Evolutionary conservation across 2,113 vertebrate species (phyloP).

Genomic region (Vulpes vulpes): DNA sequence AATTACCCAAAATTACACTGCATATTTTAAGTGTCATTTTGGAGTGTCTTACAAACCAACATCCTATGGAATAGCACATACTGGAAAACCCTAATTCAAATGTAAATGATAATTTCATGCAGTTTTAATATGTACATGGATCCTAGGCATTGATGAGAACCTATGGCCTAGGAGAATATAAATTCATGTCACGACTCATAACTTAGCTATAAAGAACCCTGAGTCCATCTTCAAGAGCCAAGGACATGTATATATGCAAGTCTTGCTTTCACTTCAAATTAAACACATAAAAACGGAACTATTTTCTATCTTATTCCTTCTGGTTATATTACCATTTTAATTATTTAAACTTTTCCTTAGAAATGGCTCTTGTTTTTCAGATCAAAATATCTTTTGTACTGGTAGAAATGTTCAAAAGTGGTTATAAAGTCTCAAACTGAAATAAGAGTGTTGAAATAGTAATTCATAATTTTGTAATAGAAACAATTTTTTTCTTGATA

Average conservation of each 20-base stretch:
- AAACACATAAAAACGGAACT: background rate
- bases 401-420: background rate
- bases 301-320: background rate
- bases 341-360: background rate
- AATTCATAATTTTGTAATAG: background rate
- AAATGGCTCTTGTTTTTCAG: background rate
- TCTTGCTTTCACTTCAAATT: constrained; percentile 2
- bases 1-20: background rate
- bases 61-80: background rate
- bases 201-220: background rate
- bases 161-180: background rate
- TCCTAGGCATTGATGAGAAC: constrained; percentile 9
- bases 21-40: background rate
- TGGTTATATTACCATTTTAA: background rate
- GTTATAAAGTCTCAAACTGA: background rate
- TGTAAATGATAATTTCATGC: background rate
- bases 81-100: background rate
- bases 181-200: background rate
- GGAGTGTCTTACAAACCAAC: background rate
- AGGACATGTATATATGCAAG: background rate
- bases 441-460: background rate
- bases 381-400: background rate
- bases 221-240: background rate
- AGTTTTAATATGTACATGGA: background rate
- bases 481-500: background rate